Base-by-base conservation (phyloP, 2,113 vertebrate species). In the Pterocles gutturalis region DNA sequence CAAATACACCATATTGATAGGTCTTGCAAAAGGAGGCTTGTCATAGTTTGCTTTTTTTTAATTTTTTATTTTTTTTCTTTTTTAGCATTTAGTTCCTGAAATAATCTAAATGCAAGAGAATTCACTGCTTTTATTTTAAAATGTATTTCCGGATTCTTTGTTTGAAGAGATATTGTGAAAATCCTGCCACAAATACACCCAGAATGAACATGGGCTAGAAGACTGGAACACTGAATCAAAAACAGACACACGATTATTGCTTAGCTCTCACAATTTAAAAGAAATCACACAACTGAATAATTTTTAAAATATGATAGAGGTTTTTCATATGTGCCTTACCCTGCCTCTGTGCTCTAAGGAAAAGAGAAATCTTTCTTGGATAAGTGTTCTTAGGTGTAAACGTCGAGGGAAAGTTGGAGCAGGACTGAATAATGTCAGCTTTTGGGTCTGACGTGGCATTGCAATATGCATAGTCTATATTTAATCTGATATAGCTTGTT, bases 401-500 rank as follows among this genome's bases (percentile, higher is more conserved):
- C 14, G 1, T 15, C 78, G 29, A 73, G 31, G 29, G 19, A 78
- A 65, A 54, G 12, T 46, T 80, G 43, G 26, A 82, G 29, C 25
- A 81, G 83, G 26, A 51, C 31, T 20, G n/a, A 79, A 64, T 64
- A 1, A 36, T 85, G 71, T 71, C 8, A 43, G 8, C 31, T 90
- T 93, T 80, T 48, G 36, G 66, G 17, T 54, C 4, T 70, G n/a
- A 88, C 93, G 15, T 80, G 34, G 5, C 34, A 33, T 13, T 5
- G 0, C 34, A 58, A 9, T 31, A 25, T 53, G 10, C 2, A 26
- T 92, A 61, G 19, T 84, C 43, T 71, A 83, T 71, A 92, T 64
- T 71, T 92, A 87, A 29, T 13, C 36, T 81, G 43, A 78, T 95
- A 87, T 21, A 71, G 2, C 41, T 94, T 93, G 29, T 48, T 87